Conservation (phyloP, 2,888 invertebrate genomes). For the Drosophila kuntzei region DNA sequence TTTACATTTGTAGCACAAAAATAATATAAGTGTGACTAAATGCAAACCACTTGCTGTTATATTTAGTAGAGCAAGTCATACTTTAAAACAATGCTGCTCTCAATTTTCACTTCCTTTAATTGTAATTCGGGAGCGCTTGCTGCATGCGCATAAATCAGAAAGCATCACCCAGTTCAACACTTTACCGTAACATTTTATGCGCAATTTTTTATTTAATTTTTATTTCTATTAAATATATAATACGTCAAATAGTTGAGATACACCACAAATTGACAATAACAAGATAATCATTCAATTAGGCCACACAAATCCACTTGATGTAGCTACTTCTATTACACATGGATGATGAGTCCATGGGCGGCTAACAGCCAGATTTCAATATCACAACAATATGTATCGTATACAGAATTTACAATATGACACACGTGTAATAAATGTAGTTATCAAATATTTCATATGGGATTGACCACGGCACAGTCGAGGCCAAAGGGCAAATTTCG, state of each 20-base stretch:
- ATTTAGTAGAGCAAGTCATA: slow-evolving; percentile 6
- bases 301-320: slow-evolving; percentile 45
- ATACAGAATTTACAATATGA: slow-evolving; percentile 6
- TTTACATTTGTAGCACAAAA: neutral
- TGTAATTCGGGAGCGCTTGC: slow-evolving; percentile 42
- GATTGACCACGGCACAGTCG: slow-evolving; percentile 22
- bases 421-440: slow-evolving; percentile 20
- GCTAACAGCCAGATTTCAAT: slow-evolving; percentile 58
- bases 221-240: slow-evolving; percentile 61
- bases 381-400: slow-evolving; percentile 46
- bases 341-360: slow-evolving; percentile 40
- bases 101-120: slow-evolving; percentile 69
- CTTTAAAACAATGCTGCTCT: slow-evolving; percentile 59
- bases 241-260: slow-evolving; percentile 72
- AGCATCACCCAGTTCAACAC: slow-evolving; percentile 52
- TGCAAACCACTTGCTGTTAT: neutral
- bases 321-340: slow-evolving; percentile 12
- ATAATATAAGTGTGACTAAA: neutral
- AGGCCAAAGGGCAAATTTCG: slow-evolving; percentile 63
- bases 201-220: slow-evolving; percentile 65
- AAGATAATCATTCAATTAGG: slow-evolving; percentile 80
- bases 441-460: neutral
- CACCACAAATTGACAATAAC: slow-evolving; percentile 74
- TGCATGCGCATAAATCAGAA: slow-evolving; percentile 57
- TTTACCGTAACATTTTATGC: slow-evolving; percentile 51